Conservation (phyloP, 2,113 vertebrate genomes). For the Chionodraco myersi region DNA sequence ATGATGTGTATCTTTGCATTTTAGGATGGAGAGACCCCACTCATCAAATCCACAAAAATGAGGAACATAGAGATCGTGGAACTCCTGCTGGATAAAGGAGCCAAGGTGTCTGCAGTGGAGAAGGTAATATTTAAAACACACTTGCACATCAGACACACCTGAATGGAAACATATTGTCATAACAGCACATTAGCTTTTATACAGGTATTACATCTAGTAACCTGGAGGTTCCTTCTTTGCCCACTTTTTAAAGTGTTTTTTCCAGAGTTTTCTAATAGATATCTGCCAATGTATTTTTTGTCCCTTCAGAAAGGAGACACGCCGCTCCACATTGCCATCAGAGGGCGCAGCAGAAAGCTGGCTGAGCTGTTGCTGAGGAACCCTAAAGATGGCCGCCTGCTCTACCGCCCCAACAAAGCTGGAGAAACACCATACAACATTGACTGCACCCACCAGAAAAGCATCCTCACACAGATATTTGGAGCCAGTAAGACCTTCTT, state of each 20-base stretch:
- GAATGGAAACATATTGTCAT: not conserved
- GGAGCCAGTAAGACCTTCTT: conserved; percentile 89
- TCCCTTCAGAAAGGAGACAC: conserved; percentile 94
- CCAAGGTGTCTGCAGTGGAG: conserved; percentile 94
- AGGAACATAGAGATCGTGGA: conserved; percentile 98
- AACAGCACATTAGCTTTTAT: not conserved
- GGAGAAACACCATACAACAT: conserved; percentile 99
- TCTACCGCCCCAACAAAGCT: conserved; percentile 97
- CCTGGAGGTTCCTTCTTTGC: not conserved
- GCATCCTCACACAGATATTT: conserved; percentile 99
- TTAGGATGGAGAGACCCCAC: conserved; percentile 95
- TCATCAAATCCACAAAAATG: conserved; percentile 99
- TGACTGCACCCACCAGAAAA: conserved; percentile 98
- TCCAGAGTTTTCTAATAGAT: not conserved
- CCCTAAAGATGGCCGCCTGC: conserved; percentile 95
- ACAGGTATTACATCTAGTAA: not conserved
- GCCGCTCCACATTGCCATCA: conserved; percentile 95
- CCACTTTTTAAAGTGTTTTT: not conserved
- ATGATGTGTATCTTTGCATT: conserved; percentile 24
- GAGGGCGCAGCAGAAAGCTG: conserved; percentile 95
- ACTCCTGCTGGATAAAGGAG: conserved; percentile 95
- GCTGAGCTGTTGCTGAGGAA: conserved; percentile 96
- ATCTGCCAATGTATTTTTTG: not conserved
- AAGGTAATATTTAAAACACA: conserved; percentile 80
- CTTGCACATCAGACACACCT: not conserved